Percentiles rank a stretch among this genome's conserved stretches.
These are phyloP conservation scores for Argyra leucocephala DNA, from an alignment of 2,888 invertebrate genomes.

Conservation along the genomic window DNA sequence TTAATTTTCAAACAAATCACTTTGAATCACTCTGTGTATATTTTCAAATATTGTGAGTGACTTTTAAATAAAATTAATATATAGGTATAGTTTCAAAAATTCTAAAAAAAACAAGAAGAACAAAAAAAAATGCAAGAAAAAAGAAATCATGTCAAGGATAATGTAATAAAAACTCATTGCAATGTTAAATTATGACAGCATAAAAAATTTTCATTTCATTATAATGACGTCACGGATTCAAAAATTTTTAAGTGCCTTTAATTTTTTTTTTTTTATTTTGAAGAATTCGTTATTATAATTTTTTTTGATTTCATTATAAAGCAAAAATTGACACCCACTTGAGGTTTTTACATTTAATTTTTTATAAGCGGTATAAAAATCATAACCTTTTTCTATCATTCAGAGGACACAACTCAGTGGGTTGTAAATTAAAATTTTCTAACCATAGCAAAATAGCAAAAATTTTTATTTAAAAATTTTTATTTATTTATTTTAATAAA, in stretches of 20 bases:
- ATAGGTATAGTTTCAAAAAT: too few relatives aligned
- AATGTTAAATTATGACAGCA: neutral
- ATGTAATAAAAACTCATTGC: neutral
- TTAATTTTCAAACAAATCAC: too few relatives aligned
- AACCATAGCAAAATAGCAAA: neutral
- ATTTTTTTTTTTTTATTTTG: too few relatives aligned
- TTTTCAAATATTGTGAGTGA: too few relatives aligned
- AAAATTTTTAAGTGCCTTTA: neutral
- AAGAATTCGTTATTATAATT: too few relatives aligned
- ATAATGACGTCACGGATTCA: slow-evolving; percentile 6
- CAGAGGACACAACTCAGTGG: neutral
- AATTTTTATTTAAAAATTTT: too few relatives aligned
- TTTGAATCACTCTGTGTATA: too few relatives aligned
- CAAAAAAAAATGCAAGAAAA: neutral
- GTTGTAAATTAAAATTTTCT: neutral
- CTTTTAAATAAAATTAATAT: too few relatives aligned
- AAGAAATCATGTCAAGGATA: neutral
- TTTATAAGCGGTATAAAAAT: too few relatives aligned
- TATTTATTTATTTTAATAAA: too few relatives aligned
- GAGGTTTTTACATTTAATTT: neutral
- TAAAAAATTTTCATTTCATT: neutral
- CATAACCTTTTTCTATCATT: too few relatives aligned
- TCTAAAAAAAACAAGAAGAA: neutral
- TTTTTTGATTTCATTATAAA: too few relatives aligned
- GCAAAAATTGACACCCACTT: neutral